Percentiles rank a stretch among this genome's conserved stretches.
These are phyloP conservation scores for Cyprinodon tularosa DNA, from an alignment of 2,113 vertebrate species.

Conservation along the genomic window DNA sequence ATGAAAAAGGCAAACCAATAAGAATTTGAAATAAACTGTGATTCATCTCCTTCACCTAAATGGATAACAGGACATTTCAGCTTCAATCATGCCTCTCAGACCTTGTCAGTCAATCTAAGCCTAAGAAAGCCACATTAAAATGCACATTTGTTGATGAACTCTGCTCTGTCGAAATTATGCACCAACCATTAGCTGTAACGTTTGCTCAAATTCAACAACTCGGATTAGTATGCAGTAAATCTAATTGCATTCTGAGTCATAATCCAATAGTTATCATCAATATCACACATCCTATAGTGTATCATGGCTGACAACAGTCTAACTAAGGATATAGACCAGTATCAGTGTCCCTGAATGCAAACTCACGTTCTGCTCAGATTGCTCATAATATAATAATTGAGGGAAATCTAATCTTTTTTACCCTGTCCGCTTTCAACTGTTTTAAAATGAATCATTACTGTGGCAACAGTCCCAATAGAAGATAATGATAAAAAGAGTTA, in stretches of 20 bases:
- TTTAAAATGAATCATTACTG: background rate
- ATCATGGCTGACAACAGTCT: constrained; percentile 13
- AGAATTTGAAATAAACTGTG: constrained; percentile 29
- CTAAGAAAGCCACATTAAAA: constrained; percentile 25
- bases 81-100: constrained; percentile 25
- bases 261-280: constrained; percentile 31
- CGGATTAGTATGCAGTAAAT: constrained; percentile 24
- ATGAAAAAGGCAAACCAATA: constrained; percentile 56
- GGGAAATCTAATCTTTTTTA: constrained; percentile 60
- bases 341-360: constrained; percentile 55
- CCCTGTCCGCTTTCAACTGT: constrained; percentile 44
- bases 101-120: constrained; percentile 18
- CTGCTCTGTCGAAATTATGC: background rate
- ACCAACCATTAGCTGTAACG: background rate
- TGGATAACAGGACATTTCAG: constrained; percentile 16
- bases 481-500: background rate
- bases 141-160: background rate
- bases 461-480: constrained; percentile 12
- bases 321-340: constrained; percentile 45
- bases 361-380: constrained; percentile 44
- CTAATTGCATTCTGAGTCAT: constrained; percentile 22
- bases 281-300: constrained; percentile 38
- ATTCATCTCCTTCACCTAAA: constrained; percentile 35
- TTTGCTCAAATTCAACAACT: constrained; percentile 10
- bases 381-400: constrained; percentile 41